phyloP scores from a whole-genome alignment of 2,797 vertebrate species.

The Picus viridis region DNA sequence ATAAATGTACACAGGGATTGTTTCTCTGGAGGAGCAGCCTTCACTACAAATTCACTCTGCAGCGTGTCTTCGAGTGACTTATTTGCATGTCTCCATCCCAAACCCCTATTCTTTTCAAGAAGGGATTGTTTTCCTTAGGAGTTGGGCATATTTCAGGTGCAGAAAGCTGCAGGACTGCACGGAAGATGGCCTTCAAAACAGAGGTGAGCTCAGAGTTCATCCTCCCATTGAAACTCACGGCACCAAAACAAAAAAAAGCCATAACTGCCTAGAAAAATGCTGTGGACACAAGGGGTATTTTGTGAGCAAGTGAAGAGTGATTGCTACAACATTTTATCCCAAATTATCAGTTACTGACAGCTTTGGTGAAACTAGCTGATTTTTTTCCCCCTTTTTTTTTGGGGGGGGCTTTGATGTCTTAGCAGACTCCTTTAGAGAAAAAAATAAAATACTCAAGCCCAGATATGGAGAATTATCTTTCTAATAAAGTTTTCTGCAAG shows the following conservation, averaged over 20 bases:
- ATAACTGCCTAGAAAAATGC: background rate
- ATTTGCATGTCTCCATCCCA: background rate
- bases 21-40: background rate
- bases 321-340: background rate
- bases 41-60: background rate
- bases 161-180: background rate
- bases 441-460: background rate
- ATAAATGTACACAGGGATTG: accelerated
- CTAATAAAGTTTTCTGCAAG: background rate
- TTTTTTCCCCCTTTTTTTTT: background rate
- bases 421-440: background rate
- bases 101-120: background rate
- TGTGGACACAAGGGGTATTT: background rate
- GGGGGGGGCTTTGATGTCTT: background rate
- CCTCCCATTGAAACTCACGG: background rate
- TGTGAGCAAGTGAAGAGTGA: background rate
- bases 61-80: background rate
- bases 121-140: background rate
- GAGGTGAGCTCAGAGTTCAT: background rate
- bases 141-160: background rate
- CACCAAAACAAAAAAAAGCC: background rate
- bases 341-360: background rate
- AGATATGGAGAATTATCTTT: background rate
- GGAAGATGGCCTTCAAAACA: background rate
- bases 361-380: background rate